These are phyloP conservation scores for Hippocampus kuda DNA, from an alignment of 2,797 vertebrate species.

Conservation along the genomic window DNA sequence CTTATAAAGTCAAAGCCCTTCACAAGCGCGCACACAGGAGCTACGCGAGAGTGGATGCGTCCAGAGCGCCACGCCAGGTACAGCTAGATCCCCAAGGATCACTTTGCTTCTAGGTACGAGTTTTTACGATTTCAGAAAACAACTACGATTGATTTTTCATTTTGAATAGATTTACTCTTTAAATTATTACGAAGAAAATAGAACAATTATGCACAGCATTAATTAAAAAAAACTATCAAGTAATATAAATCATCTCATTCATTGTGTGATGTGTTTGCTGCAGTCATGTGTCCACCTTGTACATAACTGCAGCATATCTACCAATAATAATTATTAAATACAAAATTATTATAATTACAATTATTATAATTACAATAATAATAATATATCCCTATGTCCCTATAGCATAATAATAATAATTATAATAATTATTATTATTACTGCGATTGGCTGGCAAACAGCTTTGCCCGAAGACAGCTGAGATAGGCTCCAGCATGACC, in stretches of 20 bases:
- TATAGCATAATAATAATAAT: too few relatives aligned
- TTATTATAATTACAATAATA: too few relatives aligned
- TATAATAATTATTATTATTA: too few relatives aligned
- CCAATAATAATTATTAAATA: too few relatives aligned
- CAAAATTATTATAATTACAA: too few relatives aligned
- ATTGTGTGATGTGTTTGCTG: too few relatives aligned
- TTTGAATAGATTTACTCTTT: not conserved
- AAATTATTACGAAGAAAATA: not conserved
- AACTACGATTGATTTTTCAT: not conserved
- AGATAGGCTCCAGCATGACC: too few relatives aligned
- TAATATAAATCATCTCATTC: too few relatives aligned
- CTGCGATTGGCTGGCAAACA: too few relatives aligned
- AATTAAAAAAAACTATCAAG: not conserved
- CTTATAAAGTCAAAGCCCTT: constrained; percentile 18
- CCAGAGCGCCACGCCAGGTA: not conserved
- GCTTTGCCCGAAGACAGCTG: too few relatives aligned
- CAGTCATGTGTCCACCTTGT: not conserved
- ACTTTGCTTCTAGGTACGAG: not conserved
- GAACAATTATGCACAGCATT: not conserved
- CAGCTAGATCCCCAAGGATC: not conserved
- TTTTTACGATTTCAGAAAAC: not conserved
- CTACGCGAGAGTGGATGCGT: constrained; percentile 21
- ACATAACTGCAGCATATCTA: not conserved
- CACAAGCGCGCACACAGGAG: constrained; percentile 11
- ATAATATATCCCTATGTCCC: too few relatives aligned